Evolutionary conservation across 2,888 invertebrate genomes (phyloP).

Genomic region (Limnephilus auricula): DNA sequence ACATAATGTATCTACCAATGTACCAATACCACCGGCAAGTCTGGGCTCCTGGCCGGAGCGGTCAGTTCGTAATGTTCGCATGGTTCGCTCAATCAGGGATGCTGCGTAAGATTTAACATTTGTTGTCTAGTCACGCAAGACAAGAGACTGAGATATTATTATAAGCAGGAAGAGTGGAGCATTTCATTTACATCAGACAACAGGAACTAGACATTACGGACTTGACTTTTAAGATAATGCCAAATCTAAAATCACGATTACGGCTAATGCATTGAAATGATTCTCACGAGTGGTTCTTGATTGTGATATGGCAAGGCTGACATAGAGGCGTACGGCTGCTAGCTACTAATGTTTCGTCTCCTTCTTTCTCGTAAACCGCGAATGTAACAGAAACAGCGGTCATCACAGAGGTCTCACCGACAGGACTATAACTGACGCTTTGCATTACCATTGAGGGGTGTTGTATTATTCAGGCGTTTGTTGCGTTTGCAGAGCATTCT

Average conservation of each 20-base stretch:
- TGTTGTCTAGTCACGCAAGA: not conserved
- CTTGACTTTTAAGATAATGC: not conserved
- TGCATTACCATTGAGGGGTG: not conserved
- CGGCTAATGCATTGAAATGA: not conserved
- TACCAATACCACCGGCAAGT: not conserved
- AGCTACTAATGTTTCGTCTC: not conserved
- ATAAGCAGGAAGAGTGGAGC: not conserved
- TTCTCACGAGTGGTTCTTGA: not conserved
- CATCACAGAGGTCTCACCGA: not conserved
- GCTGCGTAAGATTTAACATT: not conserved
- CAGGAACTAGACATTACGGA: not conserved
- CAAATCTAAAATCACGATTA: not conserved
- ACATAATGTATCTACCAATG: not conserved
- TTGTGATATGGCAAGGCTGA: not conserved
- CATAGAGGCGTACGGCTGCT: not conserved
- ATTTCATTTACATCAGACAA: not conserved
- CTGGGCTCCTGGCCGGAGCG: not conserved
- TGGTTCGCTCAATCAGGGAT: not conserved
- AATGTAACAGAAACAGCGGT: not conserved
- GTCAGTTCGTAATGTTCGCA: not conserved
- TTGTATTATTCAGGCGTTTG: not conserved
- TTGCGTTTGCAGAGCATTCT: not conserved
- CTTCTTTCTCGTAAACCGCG: not conserved
- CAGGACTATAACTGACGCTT: not conserved
- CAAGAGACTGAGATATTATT: not conserved